Evolutionary conservation across 1,140 invertebrate species (phyloP).

Genomic region (Antheraea pernyi): DNA sequence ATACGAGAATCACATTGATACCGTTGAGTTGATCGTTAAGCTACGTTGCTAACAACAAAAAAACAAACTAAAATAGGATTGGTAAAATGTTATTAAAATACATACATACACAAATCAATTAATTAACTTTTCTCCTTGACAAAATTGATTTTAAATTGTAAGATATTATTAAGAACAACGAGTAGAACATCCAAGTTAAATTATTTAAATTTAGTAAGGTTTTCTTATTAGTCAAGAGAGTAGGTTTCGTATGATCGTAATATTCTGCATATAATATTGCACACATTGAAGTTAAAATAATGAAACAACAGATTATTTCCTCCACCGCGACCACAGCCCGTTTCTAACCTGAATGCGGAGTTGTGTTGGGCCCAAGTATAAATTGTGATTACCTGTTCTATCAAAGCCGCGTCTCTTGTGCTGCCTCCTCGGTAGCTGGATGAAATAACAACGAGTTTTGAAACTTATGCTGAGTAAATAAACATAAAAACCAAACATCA

Average conservation of each 20-base stretch:
- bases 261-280: background rate
- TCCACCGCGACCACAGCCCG: slow-evolving; percentile 20
- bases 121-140: background rate
- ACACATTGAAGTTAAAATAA: slow-evolving; percentile 5
- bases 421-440: slow-evolving; percentile 79
- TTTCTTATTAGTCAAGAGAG: too few species aligned
- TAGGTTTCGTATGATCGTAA: background rate
- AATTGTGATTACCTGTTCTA: slow-evolving; percentile 77
- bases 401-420: slow-evolving; percentile 80
- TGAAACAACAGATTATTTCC: slow-evolving; percentile 13
- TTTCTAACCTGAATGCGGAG: slow-evolving; percentile 23
- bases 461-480: slow-evolving; percentile 72
- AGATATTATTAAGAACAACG: background rate
- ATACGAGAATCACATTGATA: too few species aligned
- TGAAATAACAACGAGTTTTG: slow-evolving; percentile 79
- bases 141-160: background rate
- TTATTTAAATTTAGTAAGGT: too few species aligned
- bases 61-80: too few species aligned
- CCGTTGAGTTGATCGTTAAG: too few species aligned
- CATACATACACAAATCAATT: too few species aligned
- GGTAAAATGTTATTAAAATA: too few species aligned
- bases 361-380: slow-evolving; percentile 64
- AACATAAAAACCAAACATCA: slow-evolving; percentile 75
- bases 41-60: too few species aligned
- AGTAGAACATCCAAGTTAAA: background rate